Conservation (phyloP, 2,113 vertebrate species). For the Okapia johnstoni region DNA sequence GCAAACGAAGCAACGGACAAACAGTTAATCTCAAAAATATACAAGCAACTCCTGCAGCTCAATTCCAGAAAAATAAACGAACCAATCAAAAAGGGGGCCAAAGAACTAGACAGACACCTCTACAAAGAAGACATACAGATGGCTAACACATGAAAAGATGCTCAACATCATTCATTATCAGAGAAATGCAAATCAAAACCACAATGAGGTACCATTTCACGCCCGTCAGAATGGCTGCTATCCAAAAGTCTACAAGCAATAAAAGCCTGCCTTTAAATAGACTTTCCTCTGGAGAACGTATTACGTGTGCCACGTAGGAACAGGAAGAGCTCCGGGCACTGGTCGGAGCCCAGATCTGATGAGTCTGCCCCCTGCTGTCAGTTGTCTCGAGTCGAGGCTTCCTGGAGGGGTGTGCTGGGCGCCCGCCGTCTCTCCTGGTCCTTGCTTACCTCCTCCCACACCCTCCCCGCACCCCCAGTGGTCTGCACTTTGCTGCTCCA, state of each 20-base stretch:
- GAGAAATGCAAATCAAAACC: too few species aligned
- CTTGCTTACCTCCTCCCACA: neutral
- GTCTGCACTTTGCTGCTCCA: neutral
- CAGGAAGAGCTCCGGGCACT: neutral
- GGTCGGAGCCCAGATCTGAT: neutral
- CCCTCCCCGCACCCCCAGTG: rapidly evolving
- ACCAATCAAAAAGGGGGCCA: too few species aligned
- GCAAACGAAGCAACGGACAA: too few species aligned
- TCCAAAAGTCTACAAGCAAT: neutral
- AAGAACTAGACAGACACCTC: too few species aligned
- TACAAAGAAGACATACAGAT: too few species aligned
- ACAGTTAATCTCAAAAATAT: too few species aligned
- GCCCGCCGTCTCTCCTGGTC: neutral
- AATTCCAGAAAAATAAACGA: too few species aligned
- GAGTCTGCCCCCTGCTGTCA: neutral
- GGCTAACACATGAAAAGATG: too few species aligned
- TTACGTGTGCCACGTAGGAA: neutral
- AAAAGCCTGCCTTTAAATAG: neutral
- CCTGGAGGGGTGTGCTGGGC: neutral
- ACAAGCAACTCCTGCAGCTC: too few species aligned
- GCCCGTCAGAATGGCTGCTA: too few species aligned
- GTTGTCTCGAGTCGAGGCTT: neutral
- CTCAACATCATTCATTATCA: too few species aligned
- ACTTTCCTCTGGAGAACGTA: neutral
- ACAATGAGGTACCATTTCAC: too few species aligned